Evolutionary conservation across 2,113 vertebrate genomes (phyloP), one percentile per base, ranked within the genome.

Genomic region (Sturnira hondurensis): DNA sequence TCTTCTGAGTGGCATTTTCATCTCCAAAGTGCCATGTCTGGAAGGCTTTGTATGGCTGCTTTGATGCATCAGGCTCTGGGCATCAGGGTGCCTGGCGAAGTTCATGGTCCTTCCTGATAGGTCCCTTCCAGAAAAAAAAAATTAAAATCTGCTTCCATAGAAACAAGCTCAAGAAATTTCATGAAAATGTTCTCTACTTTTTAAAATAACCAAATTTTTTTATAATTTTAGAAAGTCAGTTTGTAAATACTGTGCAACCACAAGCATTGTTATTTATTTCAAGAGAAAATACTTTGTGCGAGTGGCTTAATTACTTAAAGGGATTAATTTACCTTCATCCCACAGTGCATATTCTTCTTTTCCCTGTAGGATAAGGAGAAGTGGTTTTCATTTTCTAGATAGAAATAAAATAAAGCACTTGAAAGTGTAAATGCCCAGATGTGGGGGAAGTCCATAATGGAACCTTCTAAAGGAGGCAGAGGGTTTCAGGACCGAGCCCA

Each of bases 271-370:
- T 92, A 58, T 63, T 94, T 96, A 80, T 56, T 54, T 43, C 36
- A 97, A 58, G 67, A 86, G 28, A 94, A 92, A 4, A 89, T 89
- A 11, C 3, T 92, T 95, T 71, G 17, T 95, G 52, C 91, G 31
- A 85, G 89, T 90, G 96, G 41, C 26, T 67, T 96, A 92, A 89
- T 96, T 94, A 26, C 94, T 95, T 96, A 38, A 65, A 74, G 68
- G 22, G 38, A 61, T 56, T 85, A 26, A 95, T 96, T 97, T 89
- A 86, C 5, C 38, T 94, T 76, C 52, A 61, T 96, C 63, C 97
- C 95, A 90, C 1, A 20, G 41, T 63, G 43, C 58, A 24, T 80
- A 76, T 82, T 78, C 36, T 68, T 74, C 52, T 54, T 90, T 94
- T 84, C 41, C 52, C 52, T 74, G 2, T 58, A 50, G 22, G 50